Conservation (phyloP, 2,888 invertebrate species). For the Mamestra brassicae region DNA sequence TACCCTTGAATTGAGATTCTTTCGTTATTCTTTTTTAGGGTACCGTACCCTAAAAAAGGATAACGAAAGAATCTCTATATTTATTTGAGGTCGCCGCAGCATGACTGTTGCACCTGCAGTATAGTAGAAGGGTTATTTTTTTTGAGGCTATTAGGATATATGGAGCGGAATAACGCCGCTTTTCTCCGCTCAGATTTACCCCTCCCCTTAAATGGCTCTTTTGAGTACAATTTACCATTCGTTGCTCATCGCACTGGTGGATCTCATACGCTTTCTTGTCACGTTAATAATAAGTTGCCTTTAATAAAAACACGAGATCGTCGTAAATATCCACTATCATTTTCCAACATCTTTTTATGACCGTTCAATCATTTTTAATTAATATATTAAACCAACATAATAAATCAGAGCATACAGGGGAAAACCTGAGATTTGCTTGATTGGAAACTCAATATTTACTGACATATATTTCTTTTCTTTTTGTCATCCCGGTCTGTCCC, state of each 20-base stretch:
- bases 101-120: no score
- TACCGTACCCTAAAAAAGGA: no score
- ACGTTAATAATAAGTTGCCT: conserved; percentile 35
- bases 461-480: neutral
- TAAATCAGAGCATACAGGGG: conserved; percentile 1
- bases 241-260: conserved; percentile 25
- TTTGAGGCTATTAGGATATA: no score
- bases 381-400: conserved; percentile 5
- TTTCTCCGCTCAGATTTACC: neutral
- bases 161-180: neutral
- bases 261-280: conserved; percentile 54
- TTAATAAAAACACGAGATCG: conserved; percentile 22
- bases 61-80: no score
- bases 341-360: conserved; percentile 22
- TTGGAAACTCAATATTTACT: neutral
- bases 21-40: no score
- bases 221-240: conserved; percentile 3
- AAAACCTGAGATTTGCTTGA: neutral
- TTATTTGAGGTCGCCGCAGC: no score
- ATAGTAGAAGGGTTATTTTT: no score
- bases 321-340: conserved; percentile 43
- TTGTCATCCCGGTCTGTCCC: neutral
- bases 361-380: conserved; percentile 29
- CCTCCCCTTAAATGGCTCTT: neutral
- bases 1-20: no score